Evolutionary conservation across 2,797 vertebrate species (phyloP).

Genomic region (Hemibagrus guttatus): DNA sequence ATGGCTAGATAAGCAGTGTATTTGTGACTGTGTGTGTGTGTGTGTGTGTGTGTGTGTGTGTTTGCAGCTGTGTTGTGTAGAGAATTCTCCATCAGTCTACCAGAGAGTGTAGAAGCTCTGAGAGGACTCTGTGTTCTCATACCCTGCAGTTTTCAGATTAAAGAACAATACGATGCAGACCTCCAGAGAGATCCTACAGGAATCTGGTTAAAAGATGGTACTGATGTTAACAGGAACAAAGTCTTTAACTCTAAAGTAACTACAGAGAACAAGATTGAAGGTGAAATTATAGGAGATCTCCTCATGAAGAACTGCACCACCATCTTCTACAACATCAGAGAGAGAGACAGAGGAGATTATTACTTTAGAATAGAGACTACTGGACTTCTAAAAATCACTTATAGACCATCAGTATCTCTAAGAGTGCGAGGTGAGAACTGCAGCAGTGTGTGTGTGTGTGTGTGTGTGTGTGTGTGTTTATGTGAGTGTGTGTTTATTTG

Average conservation of each 20-base stretch:
- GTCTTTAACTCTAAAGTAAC: background rate
- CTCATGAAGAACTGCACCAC: conserved; percentile 11
- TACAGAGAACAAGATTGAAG: conserved; percentile 3
- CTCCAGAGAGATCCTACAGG: background rate
- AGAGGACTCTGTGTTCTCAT: conserved; percentile 28
- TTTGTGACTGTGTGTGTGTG: too few relatives aligned
- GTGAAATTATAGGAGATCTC: background rate
- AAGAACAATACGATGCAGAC: background rate
- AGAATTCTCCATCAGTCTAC: background rate
- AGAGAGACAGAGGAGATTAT: background rate
- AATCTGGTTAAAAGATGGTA: background rate
- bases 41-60: too few relatives aligned
- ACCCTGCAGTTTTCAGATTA: background rate
- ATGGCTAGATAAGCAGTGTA: background rate
- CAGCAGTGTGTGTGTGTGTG: too few relatives aligned
- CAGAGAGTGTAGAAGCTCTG: conserved; percentile 17
- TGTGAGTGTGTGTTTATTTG: too few relatives aligned
- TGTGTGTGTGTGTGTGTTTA: too few relatives aligned
- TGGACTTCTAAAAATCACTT: background rate
- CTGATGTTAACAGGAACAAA: accelerated
- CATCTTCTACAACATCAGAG: background rate
- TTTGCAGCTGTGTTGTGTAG: conserved; percentile 12
- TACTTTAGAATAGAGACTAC: background rate
- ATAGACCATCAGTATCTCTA: background rate
- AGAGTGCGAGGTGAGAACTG: too few relatives aligned